phyloP scores from a whole-genome alignment of 1,140 invertebrate genomes.

The Rhopalosiphum padi region DNA sequence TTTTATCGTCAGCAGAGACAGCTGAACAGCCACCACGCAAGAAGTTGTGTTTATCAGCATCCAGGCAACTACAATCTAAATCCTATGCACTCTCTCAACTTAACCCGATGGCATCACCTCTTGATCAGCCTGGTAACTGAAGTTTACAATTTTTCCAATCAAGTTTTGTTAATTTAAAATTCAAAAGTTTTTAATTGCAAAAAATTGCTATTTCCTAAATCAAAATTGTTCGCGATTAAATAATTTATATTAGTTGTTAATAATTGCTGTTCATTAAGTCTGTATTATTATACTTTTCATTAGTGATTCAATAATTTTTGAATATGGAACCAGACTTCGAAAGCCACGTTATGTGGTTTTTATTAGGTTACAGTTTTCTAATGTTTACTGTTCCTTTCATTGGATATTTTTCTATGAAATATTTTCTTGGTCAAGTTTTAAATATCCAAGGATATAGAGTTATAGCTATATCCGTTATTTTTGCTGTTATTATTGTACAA shows the following conservation, averaged over 20 bases:
- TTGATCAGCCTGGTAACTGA: slow-evolving; percentile 57
- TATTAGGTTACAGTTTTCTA: slow-evolving; percentile 54
- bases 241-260: slow-evolving; percentile 4
- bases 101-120: slow-evolving; percentile 55
- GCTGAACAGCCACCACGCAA: slow-evolving; percentile 59
- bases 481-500: slow-evolving; percentile 57
- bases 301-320: slow-evolving; percentile 3
- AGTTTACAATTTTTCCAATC: slow-evolving; percentile 48
- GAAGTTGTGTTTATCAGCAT: slow-evolving; percentile 59
- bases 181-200: neutral
- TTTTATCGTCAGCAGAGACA: slow-evolving; percentile 60
- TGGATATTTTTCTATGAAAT: slow-evolving; percentile 54
- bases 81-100: slow-evolving; percentile 53
- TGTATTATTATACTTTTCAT: slow-evolving; percentile 42
- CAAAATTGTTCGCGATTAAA: slow-evolving; percentile 12
- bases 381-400: slow-evolving; percentile 53
- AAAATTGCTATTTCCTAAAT: neutral
- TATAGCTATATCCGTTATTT: slow-evolving; percentile 43
- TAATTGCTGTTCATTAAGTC: slow-evolving; percentile 29
- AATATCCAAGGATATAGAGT: slow-evolving; percentile 38
- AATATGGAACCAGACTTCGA: slow-evolving; percentile 41
- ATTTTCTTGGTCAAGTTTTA: slow-evolving; percentile 47
- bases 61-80: slow-evolving; percentile 57
- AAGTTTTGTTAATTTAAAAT: slow-evolving; percentile 27
- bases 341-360: slow-evolving; percentile 51